Evolutionary conservation across 1,140 invertebrate genomes (phyloP).

Genomic region (Drosophila lacteicornis): DNA sequence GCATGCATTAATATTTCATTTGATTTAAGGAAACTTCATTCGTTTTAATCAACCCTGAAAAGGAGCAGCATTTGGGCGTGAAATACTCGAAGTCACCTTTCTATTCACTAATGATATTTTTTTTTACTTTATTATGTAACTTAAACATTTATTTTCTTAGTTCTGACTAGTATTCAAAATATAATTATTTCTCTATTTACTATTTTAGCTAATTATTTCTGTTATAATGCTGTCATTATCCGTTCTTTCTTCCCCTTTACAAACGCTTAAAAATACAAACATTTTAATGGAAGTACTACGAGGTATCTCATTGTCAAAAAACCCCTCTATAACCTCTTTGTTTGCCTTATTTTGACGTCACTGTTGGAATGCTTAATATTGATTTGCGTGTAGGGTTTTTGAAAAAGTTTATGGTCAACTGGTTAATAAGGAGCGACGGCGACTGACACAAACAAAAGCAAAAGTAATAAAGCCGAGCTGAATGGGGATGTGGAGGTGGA

Average conservation of each 20-base stretch:
- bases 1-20: constrained; percentile 15
- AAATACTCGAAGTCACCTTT: background rate
- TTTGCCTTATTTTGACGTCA: constrained; percentile 34
- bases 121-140: background rate
- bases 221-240: too few relatives aligned
- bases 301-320: background rate
- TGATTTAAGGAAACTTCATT: constrained; percentile 7
- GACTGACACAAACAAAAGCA: constrained; percentile 47
- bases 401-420: constrained; percentile 66
- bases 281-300: background rate
- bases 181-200: too few relatives aligned
- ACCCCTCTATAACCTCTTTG: background rate
- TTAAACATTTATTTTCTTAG: background rate
- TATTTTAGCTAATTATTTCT: too few relatives aligned
- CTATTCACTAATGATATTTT: background rate
- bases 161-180: too few relatives aligned
- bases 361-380: constrained; percentile 53
- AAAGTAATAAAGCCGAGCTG: constrained; percentile 49
- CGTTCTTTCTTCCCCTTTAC: too few relatives aligned
- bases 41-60: background rate
- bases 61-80: background rate
- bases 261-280: background rate
- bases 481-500: background rate
- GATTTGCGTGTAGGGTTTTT: constrained; percentile 56
- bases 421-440: constrained; percentile 52